Evolutionary conservation across 2,113 vertebrate genomes (phyloP).

Genomic region (Notarius lentiginosus): DNA sequence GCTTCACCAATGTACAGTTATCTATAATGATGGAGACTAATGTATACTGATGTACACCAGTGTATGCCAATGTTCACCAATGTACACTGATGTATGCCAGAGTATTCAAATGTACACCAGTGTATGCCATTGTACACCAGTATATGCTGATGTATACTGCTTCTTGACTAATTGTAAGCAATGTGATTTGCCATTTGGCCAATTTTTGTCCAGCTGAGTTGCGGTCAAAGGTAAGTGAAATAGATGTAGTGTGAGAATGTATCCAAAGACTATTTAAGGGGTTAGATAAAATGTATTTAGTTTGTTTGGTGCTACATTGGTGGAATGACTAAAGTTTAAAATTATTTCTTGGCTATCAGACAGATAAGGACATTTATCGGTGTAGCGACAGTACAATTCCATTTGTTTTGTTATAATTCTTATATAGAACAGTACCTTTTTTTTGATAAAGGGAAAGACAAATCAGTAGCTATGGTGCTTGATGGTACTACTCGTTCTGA

Average conservation of each 20-base stretch:
- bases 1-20: neutral
- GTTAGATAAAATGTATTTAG: neutral
- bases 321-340: neutral
- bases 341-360: too few species aligned
- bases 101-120: neutral
- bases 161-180: neutral
- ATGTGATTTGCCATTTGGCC: neutral
- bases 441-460: neutral
- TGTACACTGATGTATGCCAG: neutral
- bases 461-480: neutral
- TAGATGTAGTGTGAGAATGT: neutral
- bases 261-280: neutral
- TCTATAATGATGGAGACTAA: neutral
- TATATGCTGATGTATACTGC: neutral
- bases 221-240: slow-evolving; percentile 9
- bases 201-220: neutral
- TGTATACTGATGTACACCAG: neutral
- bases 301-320: neutral
- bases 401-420: neutral
- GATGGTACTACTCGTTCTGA: neutral
- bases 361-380: neutral
- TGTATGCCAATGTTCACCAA: neutral
- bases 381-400: neutral
- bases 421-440: neutral
- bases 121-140: neutral